Evolutionary conservation across 2,797 vertebrate species (phyloP), one percentile per base, ranked within the genome.

Genomic region (Phoebastria nigripes): DNA sequence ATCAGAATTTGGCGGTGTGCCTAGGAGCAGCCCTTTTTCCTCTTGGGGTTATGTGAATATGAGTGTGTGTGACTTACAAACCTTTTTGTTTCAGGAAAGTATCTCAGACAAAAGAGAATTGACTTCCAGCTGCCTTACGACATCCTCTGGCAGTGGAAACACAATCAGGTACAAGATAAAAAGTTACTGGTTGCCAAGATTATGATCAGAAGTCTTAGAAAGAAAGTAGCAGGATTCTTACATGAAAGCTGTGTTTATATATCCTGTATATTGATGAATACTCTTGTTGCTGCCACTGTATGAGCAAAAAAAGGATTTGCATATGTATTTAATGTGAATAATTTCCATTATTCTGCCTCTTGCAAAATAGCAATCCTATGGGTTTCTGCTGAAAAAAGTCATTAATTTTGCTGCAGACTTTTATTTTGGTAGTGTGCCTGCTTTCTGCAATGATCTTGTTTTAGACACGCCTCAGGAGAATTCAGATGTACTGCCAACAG

Each of bases 81-180:
- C 37, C 82, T 94, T 96, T 95, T 47, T 91, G 37, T 97, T 98
- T 62, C 97, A 99, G 99, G 99, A 70, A 99, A 99, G 96, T 99
- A 99, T 98, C 98, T 99, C 93, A 98, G 99, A 97, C 98, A 99
- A 92, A 99, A 99, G 97, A 97, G 99, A 87, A 99, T 99, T 74
- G 98, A 99, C 97, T 99, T 99, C 98, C 99, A 99, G 98, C 98
- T 99, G 97, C 99, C 99, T 33, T 99, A 99, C 65, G 99, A 99
- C 94, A 99, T 99, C 95, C 98, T 99, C 97, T 99, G 99, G 99
- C 99, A 99, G 96, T 99, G 99, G 99, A 99, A 99, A 97, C 98
- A 99, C 94, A 98, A 99, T 96, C 99, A 99, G 99, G 99, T 99
- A 99, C 4, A 46, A 67, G 85, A 69, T 24, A 24, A 87, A 85